These are phyloP conservation scores for Onchidella celtica DNA, from an alignment of 2,888 invertebrate species.

Conservation along the genomic window DNA sequence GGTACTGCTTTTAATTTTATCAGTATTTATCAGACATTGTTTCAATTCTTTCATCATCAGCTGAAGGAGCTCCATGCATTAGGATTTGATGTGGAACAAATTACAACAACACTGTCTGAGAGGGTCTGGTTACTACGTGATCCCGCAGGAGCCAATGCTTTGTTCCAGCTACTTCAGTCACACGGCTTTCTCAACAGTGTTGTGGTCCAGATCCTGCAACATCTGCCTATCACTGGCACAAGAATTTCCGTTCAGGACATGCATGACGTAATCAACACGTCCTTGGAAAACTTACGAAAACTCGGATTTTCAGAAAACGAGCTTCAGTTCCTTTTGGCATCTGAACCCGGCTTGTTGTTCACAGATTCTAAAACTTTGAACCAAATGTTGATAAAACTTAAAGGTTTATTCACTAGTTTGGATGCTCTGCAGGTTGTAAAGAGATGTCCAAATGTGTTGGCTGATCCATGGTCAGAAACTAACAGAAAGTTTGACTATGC, in stretches of 20 bases:
- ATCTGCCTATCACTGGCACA: not conserved
- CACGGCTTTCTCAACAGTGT: not conserved
- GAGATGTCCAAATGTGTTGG: conserved; percentile 25
- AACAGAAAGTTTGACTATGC: conserved; percentile 40
- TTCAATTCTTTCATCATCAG: no score
- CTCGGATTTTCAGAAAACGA: conserved; percentile 32
- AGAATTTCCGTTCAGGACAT: not conserved
- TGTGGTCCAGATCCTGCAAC: conserved; percentile 4
- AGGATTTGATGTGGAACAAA: not conserved
- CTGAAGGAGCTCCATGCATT: not conserved
- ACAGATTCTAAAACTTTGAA: not conserved
- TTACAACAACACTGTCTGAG: not conserved
- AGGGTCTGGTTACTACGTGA: conserved; percentile 12
- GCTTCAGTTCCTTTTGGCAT: not conserved
- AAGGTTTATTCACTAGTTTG: conserved; percentile 16
- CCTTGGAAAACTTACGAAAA: not conserved
- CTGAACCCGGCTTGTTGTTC: not conserved
- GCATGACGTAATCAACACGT: not conserved
- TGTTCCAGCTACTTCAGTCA: not conserved
- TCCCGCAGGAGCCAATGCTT: not conserved
- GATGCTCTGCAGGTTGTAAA: conserved; percentile 1
- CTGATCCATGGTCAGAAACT: conserved; percentile 23
- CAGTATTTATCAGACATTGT: no score
- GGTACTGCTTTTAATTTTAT: no score
- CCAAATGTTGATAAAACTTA: not conserved